phyloP scores from a whole-genome alignment of 2,888 invertebrate genomes.

The Papilio demoleus region DNA sequence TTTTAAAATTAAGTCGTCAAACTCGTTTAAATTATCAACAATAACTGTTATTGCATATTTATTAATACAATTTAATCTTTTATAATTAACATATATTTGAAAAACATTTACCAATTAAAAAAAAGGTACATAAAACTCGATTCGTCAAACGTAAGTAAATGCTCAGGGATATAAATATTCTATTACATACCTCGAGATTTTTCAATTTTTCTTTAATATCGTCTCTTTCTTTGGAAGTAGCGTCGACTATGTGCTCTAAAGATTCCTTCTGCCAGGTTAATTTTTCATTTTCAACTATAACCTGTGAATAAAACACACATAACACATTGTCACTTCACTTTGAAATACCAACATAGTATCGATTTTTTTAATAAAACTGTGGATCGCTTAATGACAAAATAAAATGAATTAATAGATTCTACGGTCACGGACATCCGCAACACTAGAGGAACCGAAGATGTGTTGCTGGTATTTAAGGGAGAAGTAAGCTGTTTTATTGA shows the following conservation, averaged over 20 bases:
- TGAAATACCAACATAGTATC: slow-evolving; percentile 18
- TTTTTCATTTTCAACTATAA: slow-evolving; percentile 76
- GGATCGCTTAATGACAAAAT: too few species aligned
- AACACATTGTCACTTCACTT: slow-evolving; percentile 27
- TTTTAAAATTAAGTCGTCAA: neutral
- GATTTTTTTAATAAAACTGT: too few species aligned
- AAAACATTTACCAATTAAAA: neutral
- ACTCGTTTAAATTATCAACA: neutral
- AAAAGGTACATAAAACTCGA: neutral
- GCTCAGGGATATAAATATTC: neutral
- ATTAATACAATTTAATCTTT: neutral
- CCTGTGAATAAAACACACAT: slow-evolving; percentile 51
- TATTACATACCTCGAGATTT: slow-evolving; percentile 59
- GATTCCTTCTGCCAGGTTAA: slow-evolving; percentile 78
- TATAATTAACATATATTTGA: neutral
- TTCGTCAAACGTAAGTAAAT: neutral
- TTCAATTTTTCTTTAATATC: slow-evolving; percentile 70
- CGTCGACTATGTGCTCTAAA: slow-evolving; percentile 70
- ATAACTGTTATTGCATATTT: neutral
- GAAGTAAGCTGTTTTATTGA: too few species aligned
- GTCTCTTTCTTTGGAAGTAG: slow-evolving; percentile 68
- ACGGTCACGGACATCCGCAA: too few species aligned
- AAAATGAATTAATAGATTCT: too few species aligned
- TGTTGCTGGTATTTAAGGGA: too few species aligned
- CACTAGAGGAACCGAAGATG: too few species aligned